Conservation (phyloP, 2,888 invertebrate genomes). For the Malthinus flaveolus region DNA sequence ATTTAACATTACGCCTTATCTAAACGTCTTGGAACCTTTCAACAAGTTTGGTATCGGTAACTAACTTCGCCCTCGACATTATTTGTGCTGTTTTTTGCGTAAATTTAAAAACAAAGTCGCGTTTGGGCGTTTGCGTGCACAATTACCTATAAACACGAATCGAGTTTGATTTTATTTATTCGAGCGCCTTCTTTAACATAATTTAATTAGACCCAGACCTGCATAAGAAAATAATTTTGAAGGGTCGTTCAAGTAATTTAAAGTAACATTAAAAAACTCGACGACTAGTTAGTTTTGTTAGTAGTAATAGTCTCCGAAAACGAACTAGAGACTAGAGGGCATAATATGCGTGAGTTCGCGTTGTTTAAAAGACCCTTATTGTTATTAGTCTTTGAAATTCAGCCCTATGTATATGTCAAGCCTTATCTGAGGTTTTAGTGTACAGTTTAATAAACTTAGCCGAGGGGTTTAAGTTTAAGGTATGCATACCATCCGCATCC, state of each 20-base stretch:
- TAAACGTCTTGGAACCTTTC: too few relatives aligned
- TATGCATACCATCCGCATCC: neutral
- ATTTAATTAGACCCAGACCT: too few relatives aligned
- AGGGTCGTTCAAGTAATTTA: neutral
- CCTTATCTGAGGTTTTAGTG: slow-evolving; percentile 23
- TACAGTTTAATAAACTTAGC: slow-evolving; percentile 28
- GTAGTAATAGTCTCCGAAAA: slow-evolving; percentile 27
- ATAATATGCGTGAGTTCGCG: slow-evolving; percentile 36
- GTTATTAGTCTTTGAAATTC: slow-evolving; percentile 26
- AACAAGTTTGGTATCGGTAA: too few relatives aligned
- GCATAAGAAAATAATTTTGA: too few relatives aligned
- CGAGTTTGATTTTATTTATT: too few relatives aligned
- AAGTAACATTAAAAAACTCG: slow-evolving; percentile 29
- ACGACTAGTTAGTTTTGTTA: slow-evolving; percentile 33
- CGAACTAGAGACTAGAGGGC: slow-evolving; percentile 28
- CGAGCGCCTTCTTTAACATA: too few relatives aligned
- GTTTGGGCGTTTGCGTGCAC: too few relatives aligned
- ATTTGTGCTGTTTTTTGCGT: too few relatives aligned
- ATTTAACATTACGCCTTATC: too few relatives aligned
- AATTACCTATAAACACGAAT: too few relatives aligned
- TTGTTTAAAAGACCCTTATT: slow-evolving; percentile 29
- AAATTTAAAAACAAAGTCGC: too few relatives aligned
- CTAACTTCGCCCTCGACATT: too few relatives aligned
- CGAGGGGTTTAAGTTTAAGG: slow-evolving; percentile 6
- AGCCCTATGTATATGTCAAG: slow-evolving; percentile 29